phyloP scores from a whole-genome alignment of 2,113 vertebrate species.

The Aythya baeri region DNA sequence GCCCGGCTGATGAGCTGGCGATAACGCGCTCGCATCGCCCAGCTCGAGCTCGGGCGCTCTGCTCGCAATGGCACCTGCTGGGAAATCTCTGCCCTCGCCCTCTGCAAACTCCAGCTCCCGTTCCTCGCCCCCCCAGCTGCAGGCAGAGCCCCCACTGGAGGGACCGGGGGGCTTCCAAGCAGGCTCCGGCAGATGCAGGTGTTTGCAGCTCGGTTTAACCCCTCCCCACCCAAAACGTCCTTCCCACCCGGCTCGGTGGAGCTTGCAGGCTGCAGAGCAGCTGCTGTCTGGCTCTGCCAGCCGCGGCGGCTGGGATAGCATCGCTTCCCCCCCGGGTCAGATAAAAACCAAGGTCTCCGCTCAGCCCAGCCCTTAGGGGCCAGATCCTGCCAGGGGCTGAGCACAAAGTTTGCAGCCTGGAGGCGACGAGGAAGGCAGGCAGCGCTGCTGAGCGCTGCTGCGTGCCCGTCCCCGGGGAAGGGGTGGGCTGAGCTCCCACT shows the following conservation, averaged over 20 bases:
- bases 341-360: neutral
- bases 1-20: neutral
- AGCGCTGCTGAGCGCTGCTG: neutral
- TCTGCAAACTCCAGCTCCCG: neutral
- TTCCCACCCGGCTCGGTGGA: neutral
- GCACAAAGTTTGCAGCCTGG: slow-evolving; percentile 10
- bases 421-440: neutral
- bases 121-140: neutral
- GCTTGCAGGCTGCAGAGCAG: slow-evolving; percentile 30
- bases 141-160: neutral
- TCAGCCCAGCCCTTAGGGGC: neutral
- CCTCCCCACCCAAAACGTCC: slow-evolving; percentile 28
- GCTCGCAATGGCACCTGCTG: neutral
- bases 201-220: slow-evolving; percentile 58
- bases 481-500: neutral
- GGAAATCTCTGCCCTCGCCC: neutral
- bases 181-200: slow-evolving; percentile 14
- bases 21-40: neutral
- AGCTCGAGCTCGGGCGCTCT: neutral
- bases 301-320: neutral
- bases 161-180: neutral
- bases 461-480: neutral
- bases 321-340: neutral
- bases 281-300: neutral
- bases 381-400: neutral